phyloP scores from a whole-genome alignment of 2,797 vertebrate genomes.

The Mionectes olivaceus region DNA sequence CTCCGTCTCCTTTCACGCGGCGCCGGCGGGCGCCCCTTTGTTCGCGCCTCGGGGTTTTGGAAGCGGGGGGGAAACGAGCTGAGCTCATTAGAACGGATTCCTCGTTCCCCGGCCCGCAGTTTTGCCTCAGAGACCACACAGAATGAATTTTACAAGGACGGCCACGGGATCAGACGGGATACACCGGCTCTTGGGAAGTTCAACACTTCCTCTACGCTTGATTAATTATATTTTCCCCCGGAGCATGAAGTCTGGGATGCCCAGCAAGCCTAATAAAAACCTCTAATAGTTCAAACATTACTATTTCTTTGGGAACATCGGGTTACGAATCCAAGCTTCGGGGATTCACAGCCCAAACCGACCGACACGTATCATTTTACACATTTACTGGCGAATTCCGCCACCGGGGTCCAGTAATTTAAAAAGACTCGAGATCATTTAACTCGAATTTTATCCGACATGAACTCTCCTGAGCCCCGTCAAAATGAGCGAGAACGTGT shows the following conservation, averaged over 20 bases:
- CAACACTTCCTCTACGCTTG: background rate
- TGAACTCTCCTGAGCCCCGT: background rate
- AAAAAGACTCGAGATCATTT: background rate
- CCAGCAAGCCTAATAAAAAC: background rate
- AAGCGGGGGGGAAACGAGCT: background rate
- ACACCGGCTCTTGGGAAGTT: background rate
- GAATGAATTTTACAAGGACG: background rate
- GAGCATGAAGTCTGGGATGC: background rate
- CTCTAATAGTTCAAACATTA: accelerated
- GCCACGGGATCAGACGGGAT: background rate
- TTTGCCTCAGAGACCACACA: background rate
- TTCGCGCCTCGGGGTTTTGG: background rate
- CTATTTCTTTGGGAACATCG: background rate
- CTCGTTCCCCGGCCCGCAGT: background rate
- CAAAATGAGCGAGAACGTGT: background rate
- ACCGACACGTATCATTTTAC: accelerated
- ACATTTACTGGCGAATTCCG: background rate
- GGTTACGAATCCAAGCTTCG: background rate
- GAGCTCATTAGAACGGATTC: slow-evolving; percentile 14
- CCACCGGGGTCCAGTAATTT: background rate
- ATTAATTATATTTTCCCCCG: background rate
- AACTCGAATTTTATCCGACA: accelerated
- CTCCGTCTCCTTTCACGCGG: slow-evolving; percentile 8
- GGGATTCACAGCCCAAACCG: background rate
- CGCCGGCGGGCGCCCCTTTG: background rate